Percentiles rank a stretch among this genome's conserved stretches.
These are phyloP conservation scores for Periphyllus acericola DNA, from an alignment of 2,888 invertebrate genomes.

Conservation along the genomic window DNA sequence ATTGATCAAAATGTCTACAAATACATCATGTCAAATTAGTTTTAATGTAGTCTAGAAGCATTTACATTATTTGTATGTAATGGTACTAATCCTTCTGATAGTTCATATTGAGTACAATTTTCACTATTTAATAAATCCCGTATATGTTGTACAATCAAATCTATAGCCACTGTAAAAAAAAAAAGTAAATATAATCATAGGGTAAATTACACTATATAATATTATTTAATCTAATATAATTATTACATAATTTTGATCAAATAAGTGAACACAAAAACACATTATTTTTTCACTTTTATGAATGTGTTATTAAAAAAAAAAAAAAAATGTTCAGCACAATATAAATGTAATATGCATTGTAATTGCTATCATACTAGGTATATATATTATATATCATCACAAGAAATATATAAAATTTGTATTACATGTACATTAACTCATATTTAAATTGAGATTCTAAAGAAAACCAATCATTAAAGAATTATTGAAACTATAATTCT, in stretches of 20 bases:
- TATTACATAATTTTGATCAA: neutral
- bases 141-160: conserved; percentile 99
- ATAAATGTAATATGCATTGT: too few relatives aligned
- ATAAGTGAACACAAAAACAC: neutral
- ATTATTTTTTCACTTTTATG: neutral
- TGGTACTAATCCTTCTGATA: conserved; percentile 44
- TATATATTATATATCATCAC: too few relatives aligned
- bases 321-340: too few relatives aligned
- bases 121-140: conserved; percentile 86
- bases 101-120: conserved; percentile 55
- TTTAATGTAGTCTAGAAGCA: conserved; percentile 56
- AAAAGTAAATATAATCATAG: too few relatives aligned
- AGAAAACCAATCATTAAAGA: too few relatives aligned
- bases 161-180: conserved; percentile 89
- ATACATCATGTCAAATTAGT: neutral
- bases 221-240: too few relatives aligned
- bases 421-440: too few relatives aligned
- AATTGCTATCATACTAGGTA: too few relatives aligned
- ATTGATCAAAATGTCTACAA: neutral
- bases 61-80: conserved; percentile 41
- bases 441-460: too few relatives aligned
- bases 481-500: too few relatives aligned
- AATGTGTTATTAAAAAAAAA: neutral
- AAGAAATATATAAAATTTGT: too few relatives aligned
- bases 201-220: too few relatives aligned